Conservation (phyloP, 2,113 vertebrate species). For the Cepphus grylle region DNA sequence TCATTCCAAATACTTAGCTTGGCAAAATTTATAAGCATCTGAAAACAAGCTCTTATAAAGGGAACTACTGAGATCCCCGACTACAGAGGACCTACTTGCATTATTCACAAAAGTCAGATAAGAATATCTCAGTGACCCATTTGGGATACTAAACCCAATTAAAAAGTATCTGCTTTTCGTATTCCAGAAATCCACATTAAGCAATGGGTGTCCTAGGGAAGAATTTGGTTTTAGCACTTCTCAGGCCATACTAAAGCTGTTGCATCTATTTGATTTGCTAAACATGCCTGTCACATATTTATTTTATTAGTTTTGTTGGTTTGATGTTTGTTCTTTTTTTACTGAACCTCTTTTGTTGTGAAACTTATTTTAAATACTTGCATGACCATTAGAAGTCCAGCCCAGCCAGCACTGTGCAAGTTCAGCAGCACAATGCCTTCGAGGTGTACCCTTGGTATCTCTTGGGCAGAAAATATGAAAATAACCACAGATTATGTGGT, state of each 20-base stretch:
- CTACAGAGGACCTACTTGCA: neutral
- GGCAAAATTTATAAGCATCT: slow-evolving; percentile 8
- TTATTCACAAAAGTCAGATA: neutral
- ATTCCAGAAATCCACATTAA: neutral
- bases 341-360: neutral
- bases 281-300: neutral
- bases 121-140: neutral
- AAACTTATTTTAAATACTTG: neutral
- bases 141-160: neutral
- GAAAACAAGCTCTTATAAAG: neutral
- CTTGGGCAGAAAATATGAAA: neutral
- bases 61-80: neutral
- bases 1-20: slow-evolving; percentile 21
- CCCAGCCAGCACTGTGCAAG: neutral
- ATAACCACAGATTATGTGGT: neutral
- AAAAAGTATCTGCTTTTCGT: neutral
- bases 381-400: neutral
- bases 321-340: neutral
- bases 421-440: neutral
- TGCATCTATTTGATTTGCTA: neutral
- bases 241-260: neutral
- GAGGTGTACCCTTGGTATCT: neutral
- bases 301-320: neutral
- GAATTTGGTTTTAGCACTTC: neutral
- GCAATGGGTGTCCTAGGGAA: neutral